Evolutionary conservation across 2,888 invertebrate genomes (phyloP).

Genomic region (Tribolium freemani): DNA sequence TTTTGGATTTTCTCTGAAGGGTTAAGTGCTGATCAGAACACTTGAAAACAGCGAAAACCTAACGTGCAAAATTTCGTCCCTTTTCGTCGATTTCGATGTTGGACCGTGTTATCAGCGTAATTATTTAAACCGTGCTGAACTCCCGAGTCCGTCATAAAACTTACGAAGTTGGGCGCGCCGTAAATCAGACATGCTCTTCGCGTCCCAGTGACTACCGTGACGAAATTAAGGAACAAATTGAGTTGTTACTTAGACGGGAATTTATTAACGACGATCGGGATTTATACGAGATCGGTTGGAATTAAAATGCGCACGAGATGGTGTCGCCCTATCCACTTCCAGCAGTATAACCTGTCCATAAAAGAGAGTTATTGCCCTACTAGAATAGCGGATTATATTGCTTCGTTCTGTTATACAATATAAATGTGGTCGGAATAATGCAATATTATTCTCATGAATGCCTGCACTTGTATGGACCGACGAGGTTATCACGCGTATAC

Average conservation of each 20-base stretch:
- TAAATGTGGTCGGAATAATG: slow-evolving; percentile 49
- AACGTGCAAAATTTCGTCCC: too few species aligned
- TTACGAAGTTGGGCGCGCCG: slow-evolving; percentile 10
- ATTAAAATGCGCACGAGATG: slow-evolving; percentile 54
- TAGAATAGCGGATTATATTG: slow-evolving; percentile 50
- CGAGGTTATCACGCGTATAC: slow-evolving; percentile 20
- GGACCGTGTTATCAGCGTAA: not conserved
- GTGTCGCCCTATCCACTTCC: slow-evolving; percentile 47
- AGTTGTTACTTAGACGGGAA: slow-evolving; percentile 54
- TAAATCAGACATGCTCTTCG: slow-evolving; percentile 43
- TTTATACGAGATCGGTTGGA: slow-evolving; percentile 51
- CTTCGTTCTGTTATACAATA: slow-evolving; percentile 50
- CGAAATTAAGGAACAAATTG: slow-evolving; percentile 58
- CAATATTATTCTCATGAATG: slow-evolving; percentile 41
- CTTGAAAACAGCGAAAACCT: too few species aligned
- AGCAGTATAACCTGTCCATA: slow-evolving; percentile 52
- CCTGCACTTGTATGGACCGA: slow-evolving; percentile 8
- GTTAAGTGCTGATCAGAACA: too few species aligned
- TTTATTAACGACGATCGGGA: slow-evolving; percentile 54
- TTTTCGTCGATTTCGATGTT: too few species aligned
- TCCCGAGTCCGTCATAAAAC: slow-evolving; percentile 33
- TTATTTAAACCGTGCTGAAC: not conserved
- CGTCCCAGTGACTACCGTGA: slow-evolving; percentile 48
- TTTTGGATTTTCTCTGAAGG: too few species aligned
- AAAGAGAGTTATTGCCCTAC: slow-evolving; percentile 52